Percentiles rank a stretch among this genome's conserved stretches.
Conservation (phyloP, 2,797 vertebrate genomes). For the Myioborus melanocephalus region DNA sequence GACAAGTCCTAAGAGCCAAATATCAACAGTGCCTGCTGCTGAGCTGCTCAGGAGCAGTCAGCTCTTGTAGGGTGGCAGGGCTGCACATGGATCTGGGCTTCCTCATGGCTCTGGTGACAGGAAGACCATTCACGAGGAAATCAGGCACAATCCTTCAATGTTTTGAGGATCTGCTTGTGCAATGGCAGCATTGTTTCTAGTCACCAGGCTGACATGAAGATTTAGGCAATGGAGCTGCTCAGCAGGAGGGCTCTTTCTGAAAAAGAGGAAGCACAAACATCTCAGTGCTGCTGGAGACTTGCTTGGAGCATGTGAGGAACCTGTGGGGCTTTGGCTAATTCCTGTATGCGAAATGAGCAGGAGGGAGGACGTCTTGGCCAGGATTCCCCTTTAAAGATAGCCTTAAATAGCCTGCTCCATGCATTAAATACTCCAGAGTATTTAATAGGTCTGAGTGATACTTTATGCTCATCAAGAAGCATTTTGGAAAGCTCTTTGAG, state of each 20-base stretch:
- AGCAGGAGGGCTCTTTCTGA: not conserved
- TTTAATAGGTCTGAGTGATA: not conserved
- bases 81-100: not conserved
- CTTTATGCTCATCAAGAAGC: not conserved
- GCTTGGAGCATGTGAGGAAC: not conserved
- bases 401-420: not conserved
- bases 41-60: not conserved
- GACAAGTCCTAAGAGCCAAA: fast-evolving
- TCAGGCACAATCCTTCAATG: not conserved
- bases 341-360: not conserved
- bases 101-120: conserved; percentile 24
- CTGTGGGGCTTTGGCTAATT: not conserved
- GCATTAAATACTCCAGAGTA: not conserved
- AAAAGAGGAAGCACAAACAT: not conserved
- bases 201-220: not conserved
- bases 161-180: not conserved
- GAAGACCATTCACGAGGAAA: conserved; percentile 7
- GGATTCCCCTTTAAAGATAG: not conserved
- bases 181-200: conserved; percentile 45
- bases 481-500: not conserved
- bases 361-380: not conserved
- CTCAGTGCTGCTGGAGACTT: not conserved
- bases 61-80: not conserved
- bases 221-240: not conserved
- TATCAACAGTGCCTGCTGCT: not conserved